phyloP scores from a whole-genome alignment of 2,113 vertebrate genomes.

The Calonectris borealis region DNA sequence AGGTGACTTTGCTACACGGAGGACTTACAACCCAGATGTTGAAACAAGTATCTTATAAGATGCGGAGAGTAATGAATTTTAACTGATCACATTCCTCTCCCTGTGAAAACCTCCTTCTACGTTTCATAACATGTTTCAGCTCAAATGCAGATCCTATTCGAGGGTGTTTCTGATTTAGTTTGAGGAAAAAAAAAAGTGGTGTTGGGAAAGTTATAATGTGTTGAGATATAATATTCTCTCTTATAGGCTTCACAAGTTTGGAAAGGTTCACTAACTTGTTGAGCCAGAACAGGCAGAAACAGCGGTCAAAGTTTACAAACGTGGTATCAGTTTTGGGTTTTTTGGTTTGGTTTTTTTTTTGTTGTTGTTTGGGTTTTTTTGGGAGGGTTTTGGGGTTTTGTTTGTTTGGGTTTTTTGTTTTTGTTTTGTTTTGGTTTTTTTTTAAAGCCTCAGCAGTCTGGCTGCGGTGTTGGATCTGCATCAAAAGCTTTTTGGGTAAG shows the following conservation, averaged over 20 bases:
- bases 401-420: neutral
- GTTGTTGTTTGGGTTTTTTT: neutral
- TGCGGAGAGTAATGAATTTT: neutral
- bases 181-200: neutral
- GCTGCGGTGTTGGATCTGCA: neutral
- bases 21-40: neutral
- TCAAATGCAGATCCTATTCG: neutral
- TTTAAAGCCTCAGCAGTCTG: neutral
- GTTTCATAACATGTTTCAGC: neutral
- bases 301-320: neutral
- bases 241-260: neutral
- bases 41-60: neutral
- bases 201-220: neutral
- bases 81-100: neutral
- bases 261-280: neutral
- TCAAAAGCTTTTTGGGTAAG: neutral
- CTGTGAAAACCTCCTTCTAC: neutral
- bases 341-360: neutral
- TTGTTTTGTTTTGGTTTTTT: neutral
- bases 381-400: neutral
- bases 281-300: neutral
- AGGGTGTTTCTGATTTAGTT: neutral
- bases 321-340: fast-evolving
- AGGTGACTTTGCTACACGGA: neutral
- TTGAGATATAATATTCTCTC: neutral